A percentile compares a stretch with the other conserved stretches of the same genome.
Evolutionary conservation across 2,888 invertebrate genomes (phyloP).

Genomic region (Clepsis dumicolana): DNA sequence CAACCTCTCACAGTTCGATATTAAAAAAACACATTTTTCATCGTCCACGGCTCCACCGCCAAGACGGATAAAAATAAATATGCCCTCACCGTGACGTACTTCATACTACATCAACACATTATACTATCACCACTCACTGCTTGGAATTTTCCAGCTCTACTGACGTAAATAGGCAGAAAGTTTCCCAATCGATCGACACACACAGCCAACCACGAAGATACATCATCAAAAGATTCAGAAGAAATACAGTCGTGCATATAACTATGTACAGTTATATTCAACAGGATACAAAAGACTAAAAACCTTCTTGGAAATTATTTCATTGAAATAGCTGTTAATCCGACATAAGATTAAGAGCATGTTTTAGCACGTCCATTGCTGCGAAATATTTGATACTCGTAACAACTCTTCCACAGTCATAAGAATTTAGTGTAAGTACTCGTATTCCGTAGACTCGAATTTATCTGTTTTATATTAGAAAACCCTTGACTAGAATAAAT

Average conservation of each 20-base stretch:
- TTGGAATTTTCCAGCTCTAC: conserved; percentile 21
- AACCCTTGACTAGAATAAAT: too few species aligned
- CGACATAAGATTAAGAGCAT: too few species aligned
- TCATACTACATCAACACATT: conserved; percentile 42
- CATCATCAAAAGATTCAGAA: background rate
- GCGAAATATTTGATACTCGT: too few species aligned
- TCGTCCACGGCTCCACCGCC: conserved; percentile 55
- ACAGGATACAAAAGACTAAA: too few species aligned
- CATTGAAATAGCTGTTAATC: too few species aligned
- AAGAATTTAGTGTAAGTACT: too few species aligned
- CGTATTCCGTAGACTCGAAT: too few species aligned
- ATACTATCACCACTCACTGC: conserved; percentile 43
- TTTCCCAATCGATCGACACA: conserved; percentile 10
- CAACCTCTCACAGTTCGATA: conserved; percentile 37
- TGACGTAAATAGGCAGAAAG: conserved; percentile 17
- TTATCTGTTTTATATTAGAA: too few species aligned
- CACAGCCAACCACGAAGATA: background rate
- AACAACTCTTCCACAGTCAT: too few species aligned
- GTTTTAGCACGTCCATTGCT: too few species aligned
- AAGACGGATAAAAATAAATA: conserved; percentile 59
- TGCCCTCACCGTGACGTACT: conserved; percentile 50
- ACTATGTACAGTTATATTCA: too few species aligned
- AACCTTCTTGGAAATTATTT: too few species aligned
- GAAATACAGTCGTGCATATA: background rate
- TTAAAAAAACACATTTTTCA: conserved; percentile 57